Percentiles rank a stretch among this genome's conserved stretches.
Conservation (phyloP, 2,113 vertebrate species). For the Eulemur macaco region DNA sequence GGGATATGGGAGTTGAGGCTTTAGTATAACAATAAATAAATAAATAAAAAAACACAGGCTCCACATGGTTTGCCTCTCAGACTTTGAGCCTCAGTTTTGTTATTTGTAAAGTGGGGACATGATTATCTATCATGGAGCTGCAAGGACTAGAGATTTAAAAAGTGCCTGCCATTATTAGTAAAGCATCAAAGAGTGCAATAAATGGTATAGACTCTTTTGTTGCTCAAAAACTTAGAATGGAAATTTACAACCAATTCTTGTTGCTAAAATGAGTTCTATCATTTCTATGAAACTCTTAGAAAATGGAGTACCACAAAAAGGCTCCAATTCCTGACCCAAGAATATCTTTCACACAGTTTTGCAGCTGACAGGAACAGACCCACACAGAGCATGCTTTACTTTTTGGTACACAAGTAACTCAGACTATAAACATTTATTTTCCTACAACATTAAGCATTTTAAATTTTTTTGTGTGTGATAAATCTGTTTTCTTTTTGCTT, state of each 20-base stretch:
- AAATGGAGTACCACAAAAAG: neutral
- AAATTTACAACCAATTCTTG: neutral
- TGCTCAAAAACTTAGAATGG: neutral
- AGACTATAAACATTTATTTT: slow-evolving; percentile 5
- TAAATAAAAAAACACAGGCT: neutral
- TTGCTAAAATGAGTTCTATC: neutral
- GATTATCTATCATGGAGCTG: neutral
- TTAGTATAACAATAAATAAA: neutral
- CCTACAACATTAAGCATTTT: slow-evolving; percentile 8
- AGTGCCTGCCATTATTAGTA: neutral
- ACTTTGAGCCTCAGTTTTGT: neutral
- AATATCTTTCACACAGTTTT: neutral
- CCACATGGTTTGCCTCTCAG: neutral
- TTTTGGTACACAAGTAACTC: neutral
- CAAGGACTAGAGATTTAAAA: neutral
- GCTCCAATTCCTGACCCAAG: neutral
- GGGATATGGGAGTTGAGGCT: neutral
- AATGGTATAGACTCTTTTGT: neutral
- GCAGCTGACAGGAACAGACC: neutral
- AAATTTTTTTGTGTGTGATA: slow-evolving; percentile 16
- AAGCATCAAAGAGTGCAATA: neutral
- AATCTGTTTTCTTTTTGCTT: slow-evolving; percentile 17
- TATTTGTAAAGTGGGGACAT: neutral
- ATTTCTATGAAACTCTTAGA: slow-evolving; percentile 14
- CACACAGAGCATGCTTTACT: neutral